Conservation (phyloP, 2,797 vertebrate genomes). For the Trematomus bernacchii region DNA sequence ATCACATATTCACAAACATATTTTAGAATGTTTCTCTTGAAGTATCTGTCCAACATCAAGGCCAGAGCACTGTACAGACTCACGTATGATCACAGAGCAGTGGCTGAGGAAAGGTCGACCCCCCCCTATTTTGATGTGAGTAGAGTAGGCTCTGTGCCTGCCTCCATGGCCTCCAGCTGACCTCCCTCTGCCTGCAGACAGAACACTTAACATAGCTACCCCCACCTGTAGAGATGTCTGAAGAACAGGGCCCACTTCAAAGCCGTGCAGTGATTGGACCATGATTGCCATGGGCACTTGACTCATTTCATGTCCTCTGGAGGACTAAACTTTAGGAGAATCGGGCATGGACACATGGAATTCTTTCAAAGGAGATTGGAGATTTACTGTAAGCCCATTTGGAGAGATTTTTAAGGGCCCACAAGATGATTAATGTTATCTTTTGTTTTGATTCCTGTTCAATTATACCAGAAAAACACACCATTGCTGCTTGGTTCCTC, state of each 20-base stretch:
- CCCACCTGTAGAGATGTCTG: conserved; percentile 80
- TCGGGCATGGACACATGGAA: conserved; percentile 44
- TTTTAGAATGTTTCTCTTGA: neutral
- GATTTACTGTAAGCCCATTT: conserved; percentile 11
- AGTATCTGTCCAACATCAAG: neutral
- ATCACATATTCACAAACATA: conserved; percentile 7
- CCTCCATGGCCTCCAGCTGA: conserved; percentile 75
- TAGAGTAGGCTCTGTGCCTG: conserved; percentile 51
- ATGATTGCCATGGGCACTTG: conserved; percentile 82
- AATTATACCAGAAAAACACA: conserved; percentile 13
- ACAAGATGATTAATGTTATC: conserved; percentile 17
- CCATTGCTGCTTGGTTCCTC: neutral
- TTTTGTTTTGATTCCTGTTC: neutral
- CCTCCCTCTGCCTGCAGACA: conserved; percentile 72
- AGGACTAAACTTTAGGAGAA: conserved; percentile 72
- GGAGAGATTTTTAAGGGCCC: conserved; percentile 32
- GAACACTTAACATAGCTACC: conserved; percentile 77
- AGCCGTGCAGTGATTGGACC: conserved; percentile 76
- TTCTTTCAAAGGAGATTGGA: conserved; percentile 39
- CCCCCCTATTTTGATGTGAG: conserved; percentile 18
- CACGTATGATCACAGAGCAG: conserved; percentile 5
- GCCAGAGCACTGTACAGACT: neutral
- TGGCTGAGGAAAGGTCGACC: conserved; percentile 9
- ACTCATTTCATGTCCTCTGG: conserved; percentile 76
- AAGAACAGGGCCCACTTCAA: conserved; percentile 76